Evolutionary conservation across 2,888 invertebrate species (phyloP).

Genomic region (Caenorhabditis sp.): DNA sequence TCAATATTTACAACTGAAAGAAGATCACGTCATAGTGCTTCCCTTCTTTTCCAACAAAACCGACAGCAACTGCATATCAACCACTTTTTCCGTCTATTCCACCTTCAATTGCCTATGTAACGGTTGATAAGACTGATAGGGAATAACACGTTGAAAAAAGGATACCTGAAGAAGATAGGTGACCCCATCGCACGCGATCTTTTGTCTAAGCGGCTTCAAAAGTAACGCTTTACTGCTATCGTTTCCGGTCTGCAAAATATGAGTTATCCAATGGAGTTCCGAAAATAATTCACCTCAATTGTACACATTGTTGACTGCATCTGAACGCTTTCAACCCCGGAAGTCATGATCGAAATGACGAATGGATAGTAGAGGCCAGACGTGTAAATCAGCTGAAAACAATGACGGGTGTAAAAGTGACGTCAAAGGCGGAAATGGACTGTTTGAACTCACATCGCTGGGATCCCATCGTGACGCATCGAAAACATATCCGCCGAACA

Average conservation of each 20-base stretch:
- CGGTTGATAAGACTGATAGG: conserved; percentile 10
- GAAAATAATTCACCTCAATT: conserved; percentile 65
- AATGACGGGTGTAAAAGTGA: background rate
- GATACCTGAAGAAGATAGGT: conserved; percentile 89
- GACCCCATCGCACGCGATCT: conserved; percentile 95
- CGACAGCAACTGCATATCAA: background rate
- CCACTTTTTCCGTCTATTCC: conserved; percentile 2
- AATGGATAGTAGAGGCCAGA: conserved; percentile 74
- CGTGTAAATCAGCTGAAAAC: conserved; percentile 69
- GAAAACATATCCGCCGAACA: conserved; percentile 91
- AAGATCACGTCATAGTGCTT: too few species aligned
- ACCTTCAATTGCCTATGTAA: background rate
- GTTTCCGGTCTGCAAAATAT: conserved; percentile 61
- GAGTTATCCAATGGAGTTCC: background rate
- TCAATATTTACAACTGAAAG: too few species aligned
- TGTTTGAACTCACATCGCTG: conserved; percentile 16
- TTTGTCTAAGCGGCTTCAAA: conserved; percentile 95
- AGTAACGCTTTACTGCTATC: conserved; percentile 80
- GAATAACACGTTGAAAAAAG: background rate
- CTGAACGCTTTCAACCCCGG: conserved; percentile 64
- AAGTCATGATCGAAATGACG: conserved; percentile 73
- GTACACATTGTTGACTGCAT: conserved; percentile 76
- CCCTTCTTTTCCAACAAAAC: too few species aligned
- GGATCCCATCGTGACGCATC: conserved; percentile 87
- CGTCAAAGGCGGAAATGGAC: background rate